Conservation (phyloP, 2,888 invertebrate genomes). For the Volucella bombylans region DNA sequence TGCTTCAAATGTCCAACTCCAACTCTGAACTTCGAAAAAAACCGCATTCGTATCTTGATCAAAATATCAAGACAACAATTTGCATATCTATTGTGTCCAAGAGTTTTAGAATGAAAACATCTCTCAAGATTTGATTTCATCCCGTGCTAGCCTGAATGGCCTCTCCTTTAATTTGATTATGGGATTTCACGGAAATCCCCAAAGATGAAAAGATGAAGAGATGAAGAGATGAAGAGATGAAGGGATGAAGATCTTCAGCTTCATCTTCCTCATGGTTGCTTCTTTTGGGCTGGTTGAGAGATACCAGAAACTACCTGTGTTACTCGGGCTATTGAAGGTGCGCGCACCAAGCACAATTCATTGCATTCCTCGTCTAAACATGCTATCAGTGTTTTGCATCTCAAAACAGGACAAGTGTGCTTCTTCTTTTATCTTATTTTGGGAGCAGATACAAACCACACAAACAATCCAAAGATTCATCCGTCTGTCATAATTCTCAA, state of each 20-base stretch:
- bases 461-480: constrained; percentile 66
- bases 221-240: constrained; percentile 51
- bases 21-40: constrained; percentile 28
- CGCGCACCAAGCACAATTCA: constrained; percentile 31
- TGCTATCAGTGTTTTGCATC: constrained; percentile 69
- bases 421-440: constrained; percentile 37
- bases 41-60: constrained; percentile 62
- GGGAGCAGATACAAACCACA: constrained; percentile 53
- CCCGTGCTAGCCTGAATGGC: constrained; percentile 30
- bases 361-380: constrained; percentile 34
- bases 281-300: constrained; percentile 9
- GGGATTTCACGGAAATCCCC: constrained; percentile 63
- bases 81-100: constrained; percentile 68
- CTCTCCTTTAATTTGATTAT: constrained; percentile 68
- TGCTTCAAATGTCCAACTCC: constrained; percentile 49
- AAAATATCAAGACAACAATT: constrained; percentile 68
- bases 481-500: constrained; percentile 68
- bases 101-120: constrained; percentile 50
- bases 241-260: constrained; percentile 57
- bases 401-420: constrained; percentile 61
- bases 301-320: constrained; percentile 67
- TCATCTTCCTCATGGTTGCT: constrained; percentile 34
- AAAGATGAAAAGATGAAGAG: constrained; percentile 33
- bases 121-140: constrained; percentile 61
- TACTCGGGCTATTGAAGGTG: constrained; percentile 64